These are phyloP conservation scores for Callimico goeldii DNA, from an alignment of 2,797 vertebrate species.

Conservation along the genomic window DNA sequence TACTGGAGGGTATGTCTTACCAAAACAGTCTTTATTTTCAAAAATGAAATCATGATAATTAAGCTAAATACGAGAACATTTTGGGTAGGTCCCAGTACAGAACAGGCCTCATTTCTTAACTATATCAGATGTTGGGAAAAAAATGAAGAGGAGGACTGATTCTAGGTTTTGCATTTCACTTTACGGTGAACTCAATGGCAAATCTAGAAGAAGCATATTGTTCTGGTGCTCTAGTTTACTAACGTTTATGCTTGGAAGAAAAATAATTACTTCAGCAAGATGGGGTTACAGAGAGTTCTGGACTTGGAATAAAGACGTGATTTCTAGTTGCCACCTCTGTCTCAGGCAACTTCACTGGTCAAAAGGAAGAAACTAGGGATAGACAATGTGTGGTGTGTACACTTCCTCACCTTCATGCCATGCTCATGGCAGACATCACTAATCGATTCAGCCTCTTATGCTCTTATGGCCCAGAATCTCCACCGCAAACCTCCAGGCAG, in stretches of 20 bases:
- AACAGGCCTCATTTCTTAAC: background rate
- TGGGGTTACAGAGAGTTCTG: background rate
- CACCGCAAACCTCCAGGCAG: background rate
- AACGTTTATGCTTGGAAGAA: background rate
- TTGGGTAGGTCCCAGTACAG: background rate
- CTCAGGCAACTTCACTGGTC: background rate
- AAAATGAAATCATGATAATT: background rate
- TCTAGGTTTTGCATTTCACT: background rate
- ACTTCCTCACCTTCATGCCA: background rate
- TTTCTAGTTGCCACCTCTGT: background rate
- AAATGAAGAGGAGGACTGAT: background rate
- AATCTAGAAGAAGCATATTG: background rate
- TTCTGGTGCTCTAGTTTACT: background rate
- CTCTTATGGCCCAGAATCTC: background rate
- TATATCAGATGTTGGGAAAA: constrained; percentile 12
- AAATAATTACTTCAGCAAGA: constrained; percentile 30
- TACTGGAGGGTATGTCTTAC: background rate
- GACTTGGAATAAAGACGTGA: background rate
- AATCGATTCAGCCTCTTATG: background rate
- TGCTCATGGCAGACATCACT: background rate
- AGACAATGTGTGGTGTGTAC: background rate
- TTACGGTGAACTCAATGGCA: constrained; percentile 20
- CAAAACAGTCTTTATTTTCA: background rate
- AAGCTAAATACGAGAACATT: background rate
- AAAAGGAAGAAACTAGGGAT: background rate